phyloP scores from a whole-genome alignment of 2,888 invertebrate species.

The Margaritifera margaritifera region DNA sequence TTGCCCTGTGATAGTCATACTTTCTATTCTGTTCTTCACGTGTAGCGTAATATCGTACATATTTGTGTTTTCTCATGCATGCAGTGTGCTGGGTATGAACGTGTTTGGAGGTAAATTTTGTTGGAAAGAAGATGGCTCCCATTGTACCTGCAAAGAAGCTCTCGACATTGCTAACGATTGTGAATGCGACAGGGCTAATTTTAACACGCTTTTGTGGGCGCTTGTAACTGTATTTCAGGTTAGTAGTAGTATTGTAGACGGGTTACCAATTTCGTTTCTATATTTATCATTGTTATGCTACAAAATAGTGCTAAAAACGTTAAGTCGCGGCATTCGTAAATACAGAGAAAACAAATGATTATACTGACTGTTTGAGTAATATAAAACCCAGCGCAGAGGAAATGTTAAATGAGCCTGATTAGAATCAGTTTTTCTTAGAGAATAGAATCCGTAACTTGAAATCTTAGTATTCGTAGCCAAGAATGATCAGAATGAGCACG shows the following conservation, averaged over 20 bases:
- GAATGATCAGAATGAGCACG: too few species aligned
- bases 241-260: constrained; percentile 19
- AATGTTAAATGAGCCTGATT: too few species aligned
- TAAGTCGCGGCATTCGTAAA: too few species aligned
- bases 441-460: too few species aligned
- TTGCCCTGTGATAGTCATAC: background rate
- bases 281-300: constrained; percentile 17
- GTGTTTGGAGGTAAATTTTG: constrained; percentile 99
- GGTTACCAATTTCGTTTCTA: constrained; percentile 14
- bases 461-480: too few species aligned
- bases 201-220: constrained; percentile 75
- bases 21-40: too few species aligned
- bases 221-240: constrained; percentile 75
- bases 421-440: too few species aligned
- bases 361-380: too few species aligned
- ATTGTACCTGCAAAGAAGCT: constrained; percentile 92
- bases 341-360: too few species aligned
- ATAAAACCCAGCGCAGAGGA: too few species aligned
- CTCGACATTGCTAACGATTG: constrained; percentile 74
- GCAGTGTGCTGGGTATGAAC: constrained; percentile 99
- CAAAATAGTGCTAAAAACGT: background rate
- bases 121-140: constrained; percentile 79
- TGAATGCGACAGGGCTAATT: constrained; percentile 74
- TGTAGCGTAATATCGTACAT: too few species aligned
- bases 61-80: constrained; percentile 71